These are phyloP conservation scores for Hemithea aestivaria DNA, from an alignment of 2,888 invertebrate genomes.

Conservation along the genomic window DNA sequence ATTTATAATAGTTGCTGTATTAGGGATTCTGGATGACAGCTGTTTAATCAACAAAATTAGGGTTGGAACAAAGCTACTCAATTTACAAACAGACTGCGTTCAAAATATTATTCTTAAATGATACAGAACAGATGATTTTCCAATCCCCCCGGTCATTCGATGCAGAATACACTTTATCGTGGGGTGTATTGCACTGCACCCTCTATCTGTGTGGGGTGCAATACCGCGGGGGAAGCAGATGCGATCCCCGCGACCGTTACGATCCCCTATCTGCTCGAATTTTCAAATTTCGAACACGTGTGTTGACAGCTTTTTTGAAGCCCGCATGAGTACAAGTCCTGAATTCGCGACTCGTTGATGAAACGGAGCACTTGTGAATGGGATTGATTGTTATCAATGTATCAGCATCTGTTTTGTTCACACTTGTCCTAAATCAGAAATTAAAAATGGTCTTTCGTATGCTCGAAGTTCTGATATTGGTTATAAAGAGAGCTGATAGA, in stretches of 20 bases:
- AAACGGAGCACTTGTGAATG: constrained; percentile 20
- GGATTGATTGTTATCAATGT: constrained; percentile 19
- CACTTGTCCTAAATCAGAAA: constrained; percentile 3
- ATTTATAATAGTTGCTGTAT: too few species aligned
- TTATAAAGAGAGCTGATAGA: too few species aligned
- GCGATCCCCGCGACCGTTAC: constrained; percentile 65
- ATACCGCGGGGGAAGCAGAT: constrained; percentile 59
- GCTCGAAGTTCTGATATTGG: too few species aligned
- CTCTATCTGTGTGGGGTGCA: constrained; percentile 31
- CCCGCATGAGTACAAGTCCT: constrained; percentile 56
- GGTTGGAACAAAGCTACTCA: constrained; percentile 30
- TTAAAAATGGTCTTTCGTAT: too few species aligned
- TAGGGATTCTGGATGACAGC: constrained; percentile 2
- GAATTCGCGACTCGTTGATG: constrained; percentile 30
- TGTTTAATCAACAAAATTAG: constrained; percentile 14
- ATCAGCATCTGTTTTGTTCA: constrained; percentile 11
- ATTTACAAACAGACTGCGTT: constrained; percentile 29
- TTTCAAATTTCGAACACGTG: constrained; percentile 71
- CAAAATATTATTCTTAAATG: constrained; percentile 18
- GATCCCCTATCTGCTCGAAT: constrained; percentile 66
- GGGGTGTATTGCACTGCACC: constrained; percentile 27
- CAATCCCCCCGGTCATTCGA: constrained; percentile 45
- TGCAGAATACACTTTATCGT: constrained; percentile 32
- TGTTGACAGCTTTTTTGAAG: constrained; percentile 67
- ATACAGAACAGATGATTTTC: constrained; percentile 45